A percentile compares a stretch with the other conserved stretches of the same genome.
These are phyloP conservation scores for Anguilla obscura DNA, from an alignment of 2,797 vertebrate genomes.

Conservation along the genomic window DNA sequence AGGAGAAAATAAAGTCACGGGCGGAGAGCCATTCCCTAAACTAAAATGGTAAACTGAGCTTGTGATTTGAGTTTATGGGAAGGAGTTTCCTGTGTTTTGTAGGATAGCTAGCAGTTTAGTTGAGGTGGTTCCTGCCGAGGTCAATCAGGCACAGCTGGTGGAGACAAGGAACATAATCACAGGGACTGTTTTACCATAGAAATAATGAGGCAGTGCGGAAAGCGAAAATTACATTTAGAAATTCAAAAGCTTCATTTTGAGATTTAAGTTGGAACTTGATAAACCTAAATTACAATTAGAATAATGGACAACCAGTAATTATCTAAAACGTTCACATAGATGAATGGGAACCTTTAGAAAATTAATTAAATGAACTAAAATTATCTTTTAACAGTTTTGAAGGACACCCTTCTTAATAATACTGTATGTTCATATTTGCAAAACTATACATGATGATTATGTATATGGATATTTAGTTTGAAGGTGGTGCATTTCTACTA, in stretches of 20 bases:
- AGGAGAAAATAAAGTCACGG: neutral
- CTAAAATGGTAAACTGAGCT: neutral
- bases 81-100: neutral
- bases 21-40: neutral
- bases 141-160: no score
- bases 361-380: neutral
- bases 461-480: no score
- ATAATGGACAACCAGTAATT: neutral
- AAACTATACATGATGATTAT: no score
- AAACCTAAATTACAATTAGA: neutral
- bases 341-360: neutral
- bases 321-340: neutral
- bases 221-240: neutral
- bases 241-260: neutral
- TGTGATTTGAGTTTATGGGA: neutral
- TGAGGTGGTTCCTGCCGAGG: neutral
- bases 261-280: neutral
- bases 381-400: neutral
- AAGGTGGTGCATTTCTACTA: no score
- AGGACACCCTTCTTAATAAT: neutral
- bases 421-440: no score
- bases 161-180: neutral
- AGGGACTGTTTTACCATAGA: neutral
- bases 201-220: neutral
- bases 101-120: neutral